Conservation (phyloP, 1,140 invertebrate species). For the Brachionus asplanchnoidis region DNA sequence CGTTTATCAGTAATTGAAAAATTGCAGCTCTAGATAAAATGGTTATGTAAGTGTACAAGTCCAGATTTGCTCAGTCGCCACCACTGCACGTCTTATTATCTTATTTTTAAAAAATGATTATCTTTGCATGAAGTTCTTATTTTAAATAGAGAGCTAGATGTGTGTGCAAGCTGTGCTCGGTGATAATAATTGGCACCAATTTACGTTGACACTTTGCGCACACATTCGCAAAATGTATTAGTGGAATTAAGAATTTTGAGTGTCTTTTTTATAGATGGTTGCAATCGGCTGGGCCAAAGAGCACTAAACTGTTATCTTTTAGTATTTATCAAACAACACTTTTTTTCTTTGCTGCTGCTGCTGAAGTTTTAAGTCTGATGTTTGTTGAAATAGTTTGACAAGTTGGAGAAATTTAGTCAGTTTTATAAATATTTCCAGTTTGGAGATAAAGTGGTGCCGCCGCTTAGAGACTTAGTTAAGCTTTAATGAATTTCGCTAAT, state of each 20-base stretch:
- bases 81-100: not conserved
- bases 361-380: slow-evolving; percentile 19
- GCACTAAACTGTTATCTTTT: slow-evolving; percentile 24
- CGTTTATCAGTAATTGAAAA: slow-evolving; percentile 37
- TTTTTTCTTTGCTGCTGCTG: not conserved
- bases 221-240: not conserved
- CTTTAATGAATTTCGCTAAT: slow-evolving; percentile 26
- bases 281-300: slow-evolving; percentile 19
- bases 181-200: not conserved
- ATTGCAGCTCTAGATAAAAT: slow-evolving; percentile 11
- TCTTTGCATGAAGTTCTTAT: not conserved
- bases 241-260: not conserved
- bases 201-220: not conserved
- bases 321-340: slow-evolving; percentile 26
- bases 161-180: slow-evolving; percentile 5
- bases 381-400: slow-evolving; percentile 35
- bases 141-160: not conserved
- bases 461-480: slow-evolving; percentile 36
- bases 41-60: not conserved
- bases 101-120: not conserved
- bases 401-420: slow-evolving; percentile 7
- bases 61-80: not conserved
- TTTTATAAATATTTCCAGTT: slow-evolving; percentile 27
- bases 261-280: not conserved
- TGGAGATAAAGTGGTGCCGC: not conserved